These are phyloP conservation scores for Phymastichus coffea DNA, from an alignment of 1,140 invertebrate genomes.

Conservation along the genomic window DNA sequence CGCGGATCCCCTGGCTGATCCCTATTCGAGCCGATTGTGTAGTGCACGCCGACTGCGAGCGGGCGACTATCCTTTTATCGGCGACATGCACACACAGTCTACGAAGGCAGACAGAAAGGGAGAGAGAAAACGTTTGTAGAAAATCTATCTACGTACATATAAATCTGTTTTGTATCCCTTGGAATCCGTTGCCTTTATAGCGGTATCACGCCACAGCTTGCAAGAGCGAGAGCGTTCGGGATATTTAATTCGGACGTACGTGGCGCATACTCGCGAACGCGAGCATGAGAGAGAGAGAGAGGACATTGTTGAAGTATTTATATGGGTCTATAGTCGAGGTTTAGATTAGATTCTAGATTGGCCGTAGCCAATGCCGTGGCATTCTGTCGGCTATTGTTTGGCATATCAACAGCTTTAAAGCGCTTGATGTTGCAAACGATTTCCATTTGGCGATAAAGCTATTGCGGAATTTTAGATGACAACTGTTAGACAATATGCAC, in stretches of 20 bases:
- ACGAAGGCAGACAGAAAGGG: neutral
- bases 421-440: too few relatives aligned
- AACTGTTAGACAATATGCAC: neutral
- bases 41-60: neutral
- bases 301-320: conserved; percentile 1
- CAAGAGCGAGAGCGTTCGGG: neutral
- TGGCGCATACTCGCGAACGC: too few relatives aligned
- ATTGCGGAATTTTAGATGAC: conserved; percentile 2
- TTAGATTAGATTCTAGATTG: too few relatives aligned
- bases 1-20: conserved; percentile 1
- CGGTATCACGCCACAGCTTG: too few relatives aligned
- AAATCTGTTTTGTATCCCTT: conserved; percentile 20
- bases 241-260: conserved; percentile 2
- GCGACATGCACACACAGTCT: conserved; percentile 15
- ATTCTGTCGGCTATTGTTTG: too few relatives aligned
- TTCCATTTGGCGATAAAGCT: too few relatives aligned
- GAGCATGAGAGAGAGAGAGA: too few relatives aligned
- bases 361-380: too few relatives aligned
- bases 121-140: neutral
- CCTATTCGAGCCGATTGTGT: conserved; percentile 26
- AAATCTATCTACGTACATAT: conserved; percentile 15
- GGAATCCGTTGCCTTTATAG: conserved; percentile 4
- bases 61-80: conserved; percentile 26
- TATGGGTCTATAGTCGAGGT: too few relatives aligned
- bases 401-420: too few relatives aligned